Conservation (phyloP, 2,888 invertebrate species). For the Leptothorax acervorum region DNA sequence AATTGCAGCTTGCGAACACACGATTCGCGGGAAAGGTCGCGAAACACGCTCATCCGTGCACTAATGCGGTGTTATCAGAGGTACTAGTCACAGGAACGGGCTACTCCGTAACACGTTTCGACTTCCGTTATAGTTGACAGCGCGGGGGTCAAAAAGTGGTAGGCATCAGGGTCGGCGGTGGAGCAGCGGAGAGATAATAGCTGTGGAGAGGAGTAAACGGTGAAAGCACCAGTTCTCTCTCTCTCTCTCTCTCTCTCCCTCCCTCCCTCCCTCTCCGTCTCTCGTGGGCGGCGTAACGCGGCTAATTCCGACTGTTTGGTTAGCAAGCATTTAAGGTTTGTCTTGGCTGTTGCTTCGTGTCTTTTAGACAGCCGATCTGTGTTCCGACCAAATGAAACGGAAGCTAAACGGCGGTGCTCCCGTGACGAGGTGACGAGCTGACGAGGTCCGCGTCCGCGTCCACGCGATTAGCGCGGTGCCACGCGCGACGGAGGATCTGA, state of each 20-base stretch:
- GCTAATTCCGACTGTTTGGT: constrained; percentile 85
- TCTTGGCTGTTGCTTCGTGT: constrained; percentile 85
- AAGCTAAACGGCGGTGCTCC: constrained; percentile 74
- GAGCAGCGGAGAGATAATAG: constrained; percentile 73
- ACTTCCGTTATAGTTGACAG: constrained; percentile 32
- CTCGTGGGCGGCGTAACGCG: constrained; percentile 80
- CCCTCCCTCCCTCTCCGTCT: neutral
- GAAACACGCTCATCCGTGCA: neutral
- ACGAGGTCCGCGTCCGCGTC: constrained; percentile 61
- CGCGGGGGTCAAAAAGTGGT: constrained; percentile 56
- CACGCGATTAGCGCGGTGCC: constrained; percentile 54
- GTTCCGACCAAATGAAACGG: constrained; percentile 84
- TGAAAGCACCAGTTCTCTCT: constrained; percentile 72
- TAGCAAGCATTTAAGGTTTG: constrained; percentile 85
- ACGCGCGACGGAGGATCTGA: constrained; percentile 39
- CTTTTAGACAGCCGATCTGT: constrained; percentile 86
- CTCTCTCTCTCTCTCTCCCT: constrained; percentile 1
- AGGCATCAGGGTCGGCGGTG: constrained; percentile 37
- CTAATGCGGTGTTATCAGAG: neutral
- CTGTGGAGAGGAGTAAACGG: constrained; percentile 79
- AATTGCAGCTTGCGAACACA: neutral
- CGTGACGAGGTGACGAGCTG: constrained; percentile 77
- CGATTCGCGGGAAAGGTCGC: neutral
- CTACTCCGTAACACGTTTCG: neutral
- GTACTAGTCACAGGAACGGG: neutral